Base-by-base conservation (phyloP, 2,888 invertebrate genomes). In the Antheraea assamensis region DNA sequence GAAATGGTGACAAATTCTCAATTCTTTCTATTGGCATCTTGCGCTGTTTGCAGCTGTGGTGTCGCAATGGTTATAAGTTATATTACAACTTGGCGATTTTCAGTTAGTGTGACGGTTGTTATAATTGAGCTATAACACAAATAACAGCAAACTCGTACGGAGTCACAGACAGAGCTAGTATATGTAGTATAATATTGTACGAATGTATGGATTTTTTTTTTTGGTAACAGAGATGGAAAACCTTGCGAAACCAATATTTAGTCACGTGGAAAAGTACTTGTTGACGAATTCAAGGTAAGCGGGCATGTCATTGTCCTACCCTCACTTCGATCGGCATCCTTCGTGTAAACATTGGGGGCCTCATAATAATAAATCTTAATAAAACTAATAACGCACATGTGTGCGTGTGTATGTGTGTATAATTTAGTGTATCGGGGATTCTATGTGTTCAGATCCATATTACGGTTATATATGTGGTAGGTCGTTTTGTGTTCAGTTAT, bases 291-390 rank as follows among this genome's bases (percentile, higher is more conserved):
- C 78, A 79, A 78, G 80, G 81, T 79, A 77, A 79, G 76, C 75
- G 72, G 74, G 30, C 70, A 71, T 77, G 85, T 79, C 84, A 78
- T 75, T 81, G 82, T 83, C 82, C 84, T 77, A 81, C 79, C 82
- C 71, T 66, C 75, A 75, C 52, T 55, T 30, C 27, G 64, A 47
- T 49, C 42, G 49, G 77, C 68, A 68, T 75, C 79, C 81, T 78
- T 79, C 76, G 78, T 76, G 81, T 82, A 82, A 82, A 82, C 81
- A 81, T 35, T 55, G n/a, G 75, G 80, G 79, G 75, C 77, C 78
- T 81, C 82, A 82, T 82, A 71, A 71, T 82, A 71, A 71, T 71
- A 80, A 82, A 82, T 82, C 82, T 80, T 81, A 82, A 81, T 81
- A 80, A 74, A 73, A 74, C 76, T 73, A 74, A 77, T 71, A 79